Evolutionary conservation across 2,113 vertebrate genomes (phyloP).

Genomic region (Gnathonemus echidnorhynchus): DNA sequence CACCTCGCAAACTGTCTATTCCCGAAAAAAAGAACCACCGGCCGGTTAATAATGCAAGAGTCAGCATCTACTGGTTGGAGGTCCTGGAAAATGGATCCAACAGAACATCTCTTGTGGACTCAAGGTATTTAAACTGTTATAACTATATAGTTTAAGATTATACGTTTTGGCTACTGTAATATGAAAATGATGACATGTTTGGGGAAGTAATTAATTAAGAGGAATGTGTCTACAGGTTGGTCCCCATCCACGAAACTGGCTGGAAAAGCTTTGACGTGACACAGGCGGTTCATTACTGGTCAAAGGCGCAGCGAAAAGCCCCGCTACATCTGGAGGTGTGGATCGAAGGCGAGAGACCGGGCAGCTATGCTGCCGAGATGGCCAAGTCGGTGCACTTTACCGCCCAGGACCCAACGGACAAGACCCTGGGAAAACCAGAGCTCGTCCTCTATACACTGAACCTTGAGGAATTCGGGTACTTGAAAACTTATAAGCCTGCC

Average conservation of each 20-base stretch:
- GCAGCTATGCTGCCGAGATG: conserved; percentile 71
- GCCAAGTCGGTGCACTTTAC: conserved; percentile 79
- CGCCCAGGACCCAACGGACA: conserved; percentile 66
- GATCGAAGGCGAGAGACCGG: conserved; percentile 80
- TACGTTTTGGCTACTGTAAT: background rate
- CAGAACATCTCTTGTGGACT: conserved; percentile 79
- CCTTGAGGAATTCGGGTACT: conserved; percentile 79
- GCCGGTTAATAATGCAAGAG: conserved; percentile 66
- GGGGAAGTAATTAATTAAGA: background rate
- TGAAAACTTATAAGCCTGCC: background rate
- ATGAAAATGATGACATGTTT: background rate
- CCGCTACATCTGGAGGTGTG: conserved; percentile 87
- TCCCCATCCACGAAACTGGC: conserved; percentile 77
- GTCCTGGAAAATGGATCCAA: conserved; percentile 69
- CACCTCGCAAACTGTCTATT: conserved; percentile 53
- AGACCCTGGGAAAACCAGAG: conserved; percentile 73
- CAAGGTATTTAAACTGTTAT: conserved; percentile 62
- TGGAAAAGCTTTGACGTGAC: conserved; percentile 96
- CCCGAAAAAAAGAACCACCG: conserved; percentile 56
- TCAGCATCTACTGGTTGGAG: conserved; percentile 86
- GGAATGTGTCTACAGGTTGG: conserved; percentile 61
- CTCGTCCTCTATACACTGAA: conserved; percentile 80
- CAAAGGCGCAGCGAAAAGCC: conserved; percentile 54
- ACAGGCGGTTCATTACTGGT: conserved; percentile 87
- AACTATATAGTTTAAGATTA: background rate